phyloP scores from a whole-genome alignment of 2,113 vertebrate genomes.

The Pedionomus torquatus region DNA sequence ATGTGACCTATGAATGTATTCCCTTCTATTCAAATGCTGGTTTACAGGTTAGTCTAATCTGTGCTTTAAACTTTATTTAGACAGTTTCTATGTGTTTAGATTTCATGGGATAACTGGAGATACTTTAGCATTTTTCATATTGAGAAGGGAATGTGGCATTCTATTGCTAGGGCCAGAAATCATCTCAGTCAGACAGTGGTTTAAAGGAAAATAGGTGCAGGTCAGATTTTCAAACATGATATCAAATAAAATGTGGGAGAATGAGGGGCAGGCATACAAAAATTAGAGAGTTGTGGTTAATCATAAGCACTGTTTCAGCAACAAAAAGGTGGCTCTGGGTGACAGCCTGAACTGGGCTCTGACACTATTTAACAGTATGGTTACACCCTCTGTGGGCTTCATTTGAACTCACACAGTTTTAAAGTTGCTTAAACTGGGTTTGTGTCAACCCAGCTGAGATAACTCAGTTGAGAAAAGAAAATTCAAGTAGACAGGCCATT shows the following conservation, averaged over 20 bases:
- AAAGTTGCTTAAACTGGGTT: conserved; percentile 34
- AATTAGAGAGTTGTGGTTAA: neutral
- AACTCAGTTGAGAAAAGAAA: conserved; percentile 31
- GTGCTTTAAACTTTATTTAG: neutral
- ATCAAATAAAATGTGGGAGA: neutral
- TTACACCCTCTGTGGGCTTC: neutral
- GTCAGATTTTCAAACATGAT: neutral
- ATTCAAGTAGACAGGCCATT: conserved; percentile 40
- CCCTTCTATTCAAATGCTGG: neutral
- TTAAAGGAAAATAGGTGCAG: neutral
- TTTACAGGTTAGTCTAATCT: neutral
- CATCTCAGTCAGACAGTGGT: neutral
- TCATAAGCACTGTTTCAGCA: neutral
- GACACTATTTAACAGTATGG: neutral
- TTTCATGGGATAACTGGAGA: neutral
- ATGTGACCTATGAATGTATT: neutral
- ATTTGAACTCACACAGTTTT: neutral
- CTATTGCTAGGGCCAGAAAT: neutral
- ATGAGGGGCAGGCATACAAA: neutral
- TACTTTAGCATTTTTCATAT: neutral
- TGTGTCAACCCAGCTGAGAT: conserved; percentile 33
- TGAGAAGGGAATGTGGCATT: neutral
- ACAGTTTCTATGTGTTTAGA: neutral
- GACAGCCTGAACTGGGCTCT: neutral
- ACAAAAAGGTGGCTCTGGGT: neutral